Conservation (phyloP, 1,140 invertebrate species). For the Yoshiicerus persimilis region DNA sequence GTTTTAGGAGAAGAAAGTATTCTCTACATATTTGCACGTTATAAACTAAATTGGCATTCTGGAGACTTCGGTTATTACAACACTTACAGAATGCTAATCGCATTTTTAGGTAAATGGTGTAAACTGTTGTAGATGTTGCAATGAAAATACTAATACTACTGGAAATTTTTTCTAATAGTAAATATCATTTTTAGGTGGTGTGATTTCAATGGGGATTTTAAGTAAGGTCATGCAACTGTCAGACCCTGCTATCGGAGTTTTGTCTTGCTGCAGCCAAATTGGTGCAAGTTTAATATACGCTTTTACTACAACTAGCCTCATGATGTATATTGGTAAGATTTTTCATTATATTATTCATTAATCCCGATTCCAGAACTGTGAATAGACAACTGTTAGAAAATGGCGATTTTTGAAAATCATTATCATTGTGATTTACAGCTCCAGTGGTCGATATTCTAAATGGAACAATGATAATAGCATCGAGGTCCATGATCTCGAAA, state of each 20-base stretch:
- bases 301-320: conserved; percentile 71
- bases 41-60: conserved; percentile 33
- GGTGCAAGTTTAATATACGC: conserved; percentile 77
- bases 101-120: conserved; percentile 30
- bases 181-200: conserved; percentile 32
- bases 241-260: conserved; percentile 75
- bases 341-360: neutral
- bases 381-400: neutral
- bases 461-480: conserved; percentile 58
- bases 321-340: conserved; percentile 73
- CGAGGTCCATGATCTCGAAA: conserved; percentile 62
- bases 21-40: conserved; percentile 25
- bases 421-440: conserved; percentile 48
- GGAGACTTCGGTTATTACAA: conserved; percentile 33
- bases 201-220: conserved; percentile 35
- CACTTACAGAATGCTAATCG: conserved; percentile 41
- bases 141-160: too few relatives aligned
- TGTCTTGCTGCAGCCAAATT: conserved; percentile 80
- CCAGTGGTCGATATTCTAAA: conserved; percentile 60
- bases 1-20: conserved; percentile 34
- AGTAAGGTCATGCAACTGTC: conserved; percentile 19
- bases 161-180: neutral
- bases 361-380: neutral
- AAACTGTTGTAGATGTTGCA: neutral
- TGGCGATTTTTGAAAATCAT: neutral